Conservation (phyloP, 2,888 invertebrate species). For the Eupithecia insigniata region DNA sequence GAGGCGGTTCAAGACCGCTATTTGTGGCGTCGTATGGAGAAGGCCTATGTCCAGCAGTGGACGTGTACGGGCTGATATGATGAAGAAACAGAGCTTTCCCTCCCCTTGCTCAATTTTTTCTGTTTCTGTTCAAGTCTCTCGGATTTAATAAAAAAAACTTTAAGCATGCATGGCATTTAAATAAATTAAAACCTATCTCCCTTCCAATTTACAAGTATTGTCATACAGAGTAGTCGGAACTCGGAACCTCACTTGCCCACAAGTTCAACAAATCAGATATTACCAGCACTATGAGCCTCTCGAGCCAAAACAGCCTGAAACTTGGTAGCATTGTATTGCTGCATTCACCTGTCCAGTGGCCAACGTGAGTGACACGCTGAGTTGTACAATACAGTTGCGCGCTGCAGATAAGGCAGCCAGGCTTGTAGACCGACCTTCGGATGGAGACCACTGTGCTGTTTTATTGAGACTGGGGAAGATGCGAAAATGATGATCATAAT, state of each 20-base stretch:
- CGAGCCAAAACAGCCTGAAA: constrained; percentile 5
- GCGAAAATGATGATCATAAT: background rate
- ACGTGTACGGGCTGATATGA: too few species aligned
- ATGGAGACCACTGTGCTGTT: background rate
- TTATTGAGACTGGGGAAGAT: background rate
- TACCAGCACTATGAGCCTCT: background rate
- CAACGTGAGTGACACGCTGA: constrained; percentile 16
- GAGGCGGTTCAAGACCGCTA: too few species aligned
- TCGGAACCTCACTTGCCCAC: background rate
- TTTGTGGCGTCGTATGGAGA: too few species aligned
- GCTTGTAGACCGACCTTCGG: background rate
- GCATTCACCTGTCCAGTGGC: background rate
- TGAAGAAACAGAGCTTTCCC: too few species aligned
- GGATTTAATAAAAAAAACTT: background rate
- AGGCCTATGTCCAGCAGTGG: too few species aligned
- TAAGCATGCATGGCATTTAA: too few species aligned
- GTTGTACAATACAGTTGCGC: constrained; percentile 49
- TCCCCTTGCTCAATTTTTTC: background rate
- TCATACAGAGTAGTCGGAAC: too few species aligned
- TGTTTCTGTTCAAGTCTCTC: background rate
- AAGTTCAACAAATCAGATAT: background rate
- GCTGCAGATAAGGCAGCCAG: constrained; percentile 42
- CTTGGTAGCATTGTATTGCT: constrained; percentile 2
- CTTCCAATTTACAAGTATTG: too few species aligned
- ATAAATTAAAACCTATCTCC: too few species aligned